phyloP scores from a whole-genome alignment of 2,888 invertebrate species.

The Cordilura impudica region DNA sequence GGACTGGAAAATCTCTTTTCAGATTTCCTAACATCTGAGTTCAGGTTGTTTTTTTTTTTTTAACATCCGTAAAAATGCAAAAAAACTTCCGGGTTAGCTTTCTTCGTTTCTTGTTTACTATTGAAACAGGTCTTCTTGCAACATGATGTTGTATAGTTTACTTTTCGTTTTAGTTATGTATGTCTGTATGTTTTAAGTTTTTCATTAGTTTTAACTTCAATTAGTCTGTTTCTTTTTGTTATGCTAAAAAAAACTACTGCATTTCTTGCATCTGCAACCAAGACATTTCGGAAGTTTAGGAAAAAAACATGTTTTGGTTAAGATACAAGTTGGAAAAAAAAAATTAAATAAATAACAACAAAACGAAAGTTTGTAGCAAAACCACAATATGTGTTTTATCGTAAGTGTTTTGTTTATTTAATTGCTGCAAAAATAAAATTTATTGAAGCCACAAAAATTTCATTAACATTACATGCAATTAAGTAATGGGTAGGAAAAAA shows the following conservation, averaged over 20 bases:
- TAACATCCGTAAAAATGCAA: not conserved
- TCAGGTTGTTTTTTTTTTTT: slow-evolving; percentile 9
- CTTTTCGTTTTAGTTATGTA: not conserved
- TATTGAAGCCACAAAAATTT: slow-evolving; percentile 61
- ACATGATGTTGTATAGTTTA: not conserved
- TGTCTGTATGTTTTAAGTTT: slow-evolving; percentile 37
- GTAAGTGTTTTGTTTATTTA: slow-evolving; percentile 56
- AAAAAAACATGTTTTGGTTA: slow-evolving; percentile 35
- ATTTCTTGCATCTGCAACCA: not conserved
- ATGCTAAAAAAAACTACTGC: not conserved
- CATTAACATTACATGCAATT: slow-evolving; percentile 62
- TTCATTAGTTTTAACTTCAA: slow-evolving; percentile 42
- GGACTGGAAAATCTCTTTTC: slow-evolving; percentile 20
- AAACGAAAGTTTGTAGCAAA: slow-evolving; percentile 25
- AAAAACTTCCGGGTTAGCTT: slow-evolving; percentile 11
- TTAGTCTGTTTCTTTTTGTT: slow-evolving; percentile 17
- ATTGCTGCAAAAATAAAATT: slow-evolving; percentile 58
- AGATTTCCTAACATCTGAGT: not conserved
- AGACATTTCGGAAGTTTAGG: slow-evolving; percentile 43
- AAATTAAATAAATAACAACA: not conserved
- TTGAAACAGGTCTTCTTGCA: slow-evolving; percentile 19
- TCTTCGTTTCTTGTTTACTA: not conserved
- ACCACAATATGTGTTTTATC: slow-evolving; percentile 33
- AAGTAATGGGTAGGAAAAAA: slow-evolving; percentile 30
- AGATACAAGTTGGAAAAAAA: not conserved